Evolutionary conservation across 2,113 vertebrate species (phyloP), one percentile per base, ranked within the genome.

Genomic region (Chloropsis hardwickii): DNA sequence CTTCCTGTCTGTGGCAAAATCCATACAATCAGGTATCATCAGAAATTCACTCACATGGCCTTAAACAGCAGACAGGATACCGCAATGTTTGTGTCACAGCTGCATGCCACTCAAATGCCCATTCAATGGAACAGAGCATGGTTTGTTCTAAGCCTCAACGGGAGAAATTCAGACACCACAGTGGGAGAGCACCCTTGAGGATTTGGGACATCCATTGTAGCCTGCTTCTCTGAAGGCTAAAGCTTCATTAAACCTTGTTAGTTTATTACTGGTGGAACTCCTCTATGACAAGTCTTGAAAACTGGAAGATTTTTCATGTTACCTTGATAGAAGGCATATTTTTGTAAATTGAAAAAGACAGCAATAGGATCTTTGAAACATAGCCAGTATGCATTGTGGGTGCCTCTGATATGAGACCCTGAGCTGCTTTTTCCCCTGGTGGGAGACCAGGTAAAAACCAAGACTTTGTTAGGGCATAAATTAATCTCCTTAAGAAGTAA

Each of bases 301-400:
- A 76, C 7, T 11, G 35, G 14, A 93, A 9, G 14, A n/a, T 61
- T 74, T 87, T 3, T 64, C 42, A n/a, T 54, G 12, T 45, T 50
- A 23, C 4, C 23, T 78, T 47, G 9, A 25, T 8, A 29, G n/a
- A 73, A 53, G 4, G 33, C 0, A 0, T 23, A 23, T 33, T 72
- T 77, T 27, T 71, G 24, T 37, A 45, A 56, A 47, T 28, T 44
- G 42, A 77, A 56, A 18, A 5, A 50, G 25, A 25, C 1, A 53
- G 8, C 25, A 60, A 6, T 14, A 51, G 2, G 3, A 22, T 15
- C 8, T 70, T 91, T 65, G 64, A 33, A 57, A 27, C 6, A 9
- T 0, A 14, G 2, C 3, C 3, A 1, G 5, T 45, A 5, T 7
- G 2, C 2, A 0, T 9, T 40, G 3, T 33, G 27, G 45, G 14